Base-by-base conservation (phyloP, 2,888 invertebrate species). In the Melanargia galathea region DNA sequence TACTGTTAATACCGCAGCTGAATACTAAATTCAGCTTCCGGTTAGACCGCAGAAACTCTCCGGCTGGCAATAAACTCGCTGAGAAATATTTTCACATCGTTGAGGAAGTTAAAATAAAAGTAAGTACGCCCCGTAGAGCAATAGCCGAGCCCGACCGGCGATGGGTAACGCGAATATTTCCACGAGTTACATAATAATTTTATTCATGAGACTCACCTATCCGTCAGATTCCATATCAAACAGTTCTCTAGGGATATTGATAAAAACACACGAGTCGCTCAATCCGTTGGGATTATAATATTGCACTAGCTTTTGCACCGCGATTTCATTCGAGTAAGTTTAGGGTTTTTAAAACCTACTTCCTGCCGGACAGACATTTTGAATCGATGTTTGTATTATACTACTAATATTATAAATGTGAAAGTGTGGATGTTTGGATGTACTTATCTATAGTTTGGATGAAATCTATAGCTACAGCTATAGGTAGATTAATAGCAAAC, bases 31-130 rank as follows among this genome's bases (percentile, higher is more conserved):
- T 76, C 77, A 70, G 76, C 65, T 71, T 71, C 70, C 73, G 72
- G 73, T 75, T 79, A 67, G 71, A 74, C 82, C 82, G 75, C 83
- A 79, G 74, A 75, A 82, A 82, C 81, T 86, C 89, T 84, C 86
- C 69, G 73, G 84, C 79, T 82, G 78, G 86, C 84, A 83, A 89
- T 90, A 89, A 89, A 86, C 83, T 86, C 78, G 75, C 78, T 77
- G 83, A 83, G 87, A 86, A 86, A 90, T 90, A 89, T 90, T 90
- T 89, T 89, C 90, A 89, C 90, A 85, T 90, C 89, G 89, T 90
- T 87, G 84, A 82, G 86, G 83, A 87, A 88, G 88, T 89, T 90
- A 85, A 87, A 90, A 89, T 89, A 89, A 89, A 89, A 87, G 84
- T 86, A 90, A 90, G 78, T 83, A 82, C 81, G 83, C 90, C 90